Evolutionary conservation across 1,140 invertebrate genomes (phyloP).

Genomic region (Augochlora pura): DNA sequence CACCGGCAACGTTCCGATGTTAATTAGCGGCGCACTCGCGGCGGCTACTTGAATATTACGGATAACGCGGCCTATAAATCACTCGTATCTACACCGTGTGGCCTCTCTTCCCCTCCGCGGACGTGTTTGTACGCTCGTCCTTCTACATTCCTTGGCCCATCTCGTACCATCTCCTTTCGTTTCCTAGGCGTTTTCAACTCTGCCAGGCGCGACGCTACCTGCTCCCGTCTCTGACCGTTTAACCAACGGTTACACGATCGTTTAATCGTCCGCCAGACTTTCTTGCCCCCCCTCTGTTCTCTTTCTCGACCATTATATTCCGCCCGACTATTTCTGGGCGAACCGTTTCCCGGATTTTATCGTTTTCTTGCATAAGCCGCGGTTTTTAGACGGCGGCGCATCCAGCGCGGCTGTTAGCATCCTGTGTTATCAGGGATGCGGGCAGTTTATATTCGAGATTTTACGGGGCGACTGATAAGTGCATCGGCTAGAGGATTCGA

Average conservation of each 20-base stretch:
- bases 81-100: constrained; percentile 6
- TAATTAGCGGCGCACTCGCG: constrained; percentile 17
- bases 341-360: background rate
- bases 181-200: background rate
- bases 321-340: background rate
- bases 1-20: background rate
- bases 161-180: background rate
- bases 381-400: background rate
- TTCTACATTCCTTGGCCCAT: constrained; percentile 27
- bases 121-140: background rate
- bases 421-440: background rate
- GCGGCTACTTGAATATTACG: constrained; percentile 13
- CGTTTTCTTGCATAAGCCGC: background rate
- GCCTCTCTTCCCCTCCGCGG: background rate
- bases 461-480: background rate
- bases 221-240: background rate
- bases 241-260: constrained; percentile 15
- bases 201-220: too few species aligned
- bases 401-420: background rate
- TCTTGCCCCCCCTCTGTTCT: background rate
- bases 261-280: constrained; percentile 6
- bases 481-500: background rate
- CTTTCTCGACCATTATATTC: background rate
- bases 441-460: background rate
- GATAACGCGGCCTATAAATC: constrained; percentile 20